Conservation (phyloP, 2,888 invertebrate species). For the Celastrina argiolus region DNA sequence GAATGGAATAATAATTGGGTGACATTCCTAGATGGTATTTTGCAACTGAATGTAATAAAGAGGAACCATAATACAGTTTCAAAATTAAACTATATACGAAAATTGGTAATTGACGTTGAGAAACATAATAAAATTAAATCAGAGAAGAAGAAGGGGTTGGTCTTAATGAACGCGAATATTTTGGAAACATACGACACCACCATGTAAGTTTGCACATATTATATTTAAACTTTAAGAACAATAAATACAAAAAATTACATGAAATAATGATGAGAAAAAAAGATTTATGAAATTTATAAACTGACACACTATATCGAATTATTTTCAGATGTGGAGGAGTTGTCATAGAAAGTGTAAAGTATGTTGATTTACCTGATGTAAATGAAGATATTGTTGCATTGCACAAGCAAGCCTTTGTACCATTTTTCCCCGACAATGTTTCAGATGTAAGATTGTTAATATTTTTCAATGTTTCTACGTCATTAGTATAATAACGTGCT, state of each 20-base stretch:
- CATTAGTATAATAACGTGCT: too few species aligned
- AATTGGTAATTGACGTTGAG: slow-evolving; percentile 41
- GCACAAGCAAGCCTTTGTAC: slow-evolving; percentile 42
- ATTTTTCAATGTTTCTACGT: neutral
- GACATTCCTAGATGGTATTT: slow-evolving; percentile 87
- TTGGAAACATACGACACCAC: slow-evolving; percentile 35
- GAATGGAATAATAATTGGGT: slow-evolving; percentile 88
- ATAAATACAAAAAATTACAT: too few species aligned
- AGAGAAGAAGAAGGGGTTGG: slow-evolving; percentile 26
- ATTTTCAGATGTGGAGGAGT: slow-evolving; percentile 52
- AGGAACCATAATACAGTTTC: slow-evolving; percentile 78
- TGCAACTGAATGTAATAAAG: slow-evolving; percentile 84
- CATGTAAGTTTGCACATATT: slow-evolving; percentile 36
- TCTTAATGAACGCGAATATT: slow-evolving; percentile 36
- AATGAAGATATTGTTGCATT: slow-evolving; percentile 32
- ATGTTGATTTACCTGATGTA: slow-evolving; percentile 35
- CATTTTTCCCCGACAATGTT: slow-evolving; percentile 35
- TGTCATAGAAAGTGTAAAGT: slow-evolving; percentile 41
- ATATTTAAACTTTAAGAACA: too few species aligned
- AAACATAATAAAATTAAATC: slow-evolving; percentile 34
- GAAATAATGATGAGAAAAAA: too few species aligned
- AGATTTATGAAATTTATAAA: too few species aligned
- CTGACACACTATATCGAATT: neutral
- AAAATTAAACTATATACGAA: slow-evolving; percentile 73
- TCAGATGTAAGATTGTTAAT: slow-evolving; percentile 39